phyloP scores from a whole-genome alignment of 2,888 invertebrate species.

The Leuctra nigra region DNA sequence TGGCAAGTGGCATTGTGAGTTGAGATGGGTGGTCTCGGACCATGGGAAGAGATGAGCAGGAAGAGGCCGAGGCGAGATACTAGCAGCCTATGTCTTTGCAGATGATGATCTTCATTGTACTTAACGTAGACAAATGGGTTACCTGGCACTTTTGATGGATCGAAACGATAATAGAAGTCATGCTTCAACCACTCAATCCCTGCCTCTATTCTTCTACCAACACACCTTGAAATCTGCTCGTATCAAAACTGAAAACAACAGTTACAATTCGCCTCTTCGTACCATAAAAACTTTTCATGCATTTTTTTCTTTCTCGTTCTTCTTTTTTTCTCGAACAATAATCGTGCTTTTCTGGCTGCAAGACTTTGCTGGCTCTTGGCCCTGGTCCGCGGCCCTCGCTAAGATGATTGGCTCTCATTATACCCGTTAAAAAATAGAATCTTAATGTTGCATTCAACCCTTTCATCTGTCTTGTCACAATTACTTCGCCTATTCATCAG shows the following conservation, averaged over 20 bases:
- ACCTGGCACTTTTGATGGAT: slow-evolving; percentile 10
- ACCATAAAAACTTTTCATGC: slow-evolving; percentile 5
- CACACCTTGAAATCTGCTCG: slow-evolving; percentile 10
- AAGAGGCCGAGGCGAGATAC: not conserved
- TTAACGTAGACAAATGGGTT: slow-evolving; percentile 6
- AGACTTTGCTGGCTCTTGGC: not conserved
- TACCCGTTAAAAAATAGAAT: slow-evolving; percentile 3
- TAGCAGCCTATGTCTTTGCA: no score
- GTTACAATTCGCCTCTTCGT: slow-evolving; percentile 4
- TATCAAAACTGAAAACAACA: slow-evolving; percentile 11
- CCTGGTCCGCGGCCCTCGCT: not conserved
- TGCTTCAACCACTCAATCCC: slow-evolving; percentile 7
- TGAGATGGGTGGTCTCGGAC: slow-evolving; percentile 1
- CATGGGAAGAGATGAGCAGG: not conserved
- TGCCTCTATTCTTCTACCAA: slow-evolving; percentile 5
- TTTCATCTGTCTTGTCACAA: slow-evolving; percentile 5
- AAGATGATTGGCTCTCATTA: slow-evolving; percentile 10
- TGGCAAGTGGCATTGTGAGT: not conserved
- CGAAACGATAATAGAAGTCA: slow-evolving; percentile 5
- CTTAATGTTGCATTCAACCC: slow-evolving; percentile 8
- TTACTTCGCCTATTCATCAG: slow-evolving; percentile 6
- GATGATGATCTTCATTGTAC: slow-evolving; percentile 4
- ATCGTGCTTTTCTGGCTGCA: not conserved
- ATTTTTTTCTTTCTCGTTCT: no score
- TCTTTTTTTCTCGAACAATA: not conserved